Evolutionary conservation across 1,140 invertebrate species (phyloP).

Genomic region (Homalodisca vitripennis): DNA sequence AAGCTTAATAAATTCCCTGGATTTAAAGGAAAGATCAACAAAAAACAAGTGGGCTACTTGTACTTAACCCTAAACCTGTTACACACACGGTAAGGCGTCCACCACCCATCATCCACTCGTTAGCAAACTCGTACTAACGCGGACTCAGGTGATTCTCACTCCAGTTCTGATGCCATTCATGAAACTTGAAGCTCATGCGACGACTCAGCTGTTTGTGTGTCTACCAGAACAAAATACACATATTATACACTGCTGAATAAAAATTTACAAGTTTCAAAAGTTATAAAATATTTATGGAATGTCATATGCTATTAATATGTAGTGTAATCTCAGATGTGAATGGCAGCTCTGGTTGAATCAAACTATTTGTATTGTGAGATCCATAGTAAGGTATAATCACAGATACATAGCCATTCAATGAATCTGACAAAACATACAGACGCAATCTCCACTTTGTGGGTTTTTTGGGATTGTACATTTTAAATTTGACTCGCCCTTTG

Average conservation of each 20-base stretch:
- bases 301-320: background rate
- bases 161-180: conserved; percentile 69
- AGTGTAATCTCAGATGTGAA: background rate
- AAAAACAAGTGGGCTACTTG: background rate
- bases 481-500: background rate
- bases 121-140: conserved; percentile 59
- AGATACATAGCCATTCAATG: background rate
- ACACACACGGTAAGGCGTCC: conserved; percentile 68
- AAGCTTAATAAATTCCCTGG: too few species aligned
- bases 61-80: conserved; percentile 63
- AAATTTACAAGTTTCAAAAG: background rate
- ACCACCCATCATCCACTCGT: conserved; percentile 72
- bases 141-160: conserved; percentile 61
- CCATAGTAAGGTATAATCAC: background rate
- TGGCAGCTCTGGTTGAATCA: background rate
- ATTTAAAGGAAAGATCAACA: too few species aligned
- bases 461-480: conserved; percentile 4
- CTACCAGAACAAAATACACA: conserved; percentile 58
- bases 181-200: conserved; percentile 62
- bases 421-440: background rate
- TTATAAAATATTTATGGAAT: conserved; percentile 10
- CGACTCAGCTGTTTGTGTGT: conserved; percentile 71
- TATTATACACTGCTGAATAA: background rate
- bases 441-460: conserved; percentile 1
- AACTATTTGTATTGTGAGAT: background rate